Evolutionary conservation across 2,888 invertebrate species (phyloP), one percentile per base, ranked within the genome.

Genomic region (Chironomus riparius): DNA sequence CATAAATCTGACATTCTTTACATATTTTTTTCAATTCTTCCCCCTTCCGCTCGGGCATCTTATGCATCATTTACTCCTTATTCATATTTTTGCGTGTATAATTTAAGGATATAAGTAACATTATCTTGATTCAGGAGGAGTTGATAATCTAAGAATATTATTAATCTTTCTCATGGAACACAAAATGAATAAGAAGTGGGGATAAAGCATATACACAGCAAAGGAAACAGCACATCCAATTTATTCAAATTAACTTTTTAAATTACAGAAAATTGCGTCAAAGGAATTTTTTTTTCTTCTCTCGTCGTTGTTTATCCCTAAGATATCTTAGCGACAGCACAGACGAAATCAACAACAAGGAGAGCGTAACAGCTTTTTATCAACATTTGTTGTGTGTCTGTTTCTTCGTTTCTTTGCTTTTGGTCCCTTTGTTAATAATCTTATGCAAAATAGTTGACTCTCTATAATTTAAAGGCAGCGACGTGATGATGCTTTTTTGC

Each of bases 201-300:
- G 38, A 38, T n/a, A 38, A 38, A 21, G 21, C 21, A 65, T 13
- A 12, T 3, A 24, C 10, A 21, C 13, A 65, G 24, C 21, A 13
- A 65, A 22, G 24, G 22, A 56, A 56, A 18, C 65, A 24, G 21
- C 65, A 65, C 50, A 71, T 71, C 71, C 71, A 71, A 71, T 71
- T 71, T 71, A 71, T 71, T 71, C 56, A 71, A 71, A 71, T 71
- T 71, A 71, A 47, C 24, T 71, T 71, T 71, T 47, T 71, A 56
- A 71, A 71, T 70, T 70, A 70, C 70, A 38, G 38, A 38, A 70
- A 70, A 70, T 70, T 70, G 70, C 70, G 47, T 24, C 38, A 70
- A 47, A 15, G 18, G n/a, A 65, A 18, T 68, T 38, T 38, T 13
- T 38, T 38, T 38, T n/a, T n/a, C n/a, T n/a, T 24, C 50, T 22